Conservation (phyloP, 2,113 vertebrate genomes). For the Clupea harengus region DNA sequence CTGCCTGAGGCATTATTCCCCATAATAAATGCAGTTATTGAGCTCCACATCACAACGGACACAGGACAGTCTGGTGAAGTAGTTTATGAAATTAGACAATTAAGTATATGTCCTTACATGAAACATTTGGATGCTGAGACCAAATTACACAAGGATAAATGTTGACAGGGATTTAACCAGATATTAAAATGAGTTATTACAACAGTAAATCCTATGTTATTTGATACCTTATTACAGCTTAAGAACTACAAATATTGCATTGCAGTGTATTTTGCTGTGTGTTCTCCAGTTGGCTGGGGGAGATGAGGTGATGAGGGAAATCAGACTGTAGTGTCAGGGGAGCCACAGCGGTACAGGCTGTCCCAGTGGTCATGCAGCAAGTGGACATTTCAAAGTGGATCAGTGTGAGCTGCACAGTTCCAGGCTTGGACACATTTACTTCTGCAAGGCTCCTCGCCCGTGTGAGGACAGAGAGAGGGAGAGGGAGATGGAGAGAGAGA, state of each 20-base stretch:
- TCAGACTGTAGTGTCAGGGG: neutral
- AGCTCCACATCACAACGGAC: neutral
- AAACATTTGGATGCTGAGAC: neutral
- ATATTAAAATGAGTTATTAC: neutral
- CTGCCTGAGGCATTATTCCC: neutral
- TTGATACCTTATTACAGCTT: no score
- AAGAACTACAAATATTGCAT: no score
- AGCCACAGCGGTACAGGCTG: neutral
- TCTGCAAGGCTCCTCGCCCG: neutral
- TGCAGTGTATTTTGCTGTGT: no score
- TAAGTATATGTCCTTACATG: neutral
- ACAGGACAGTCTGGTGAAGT: neutral
- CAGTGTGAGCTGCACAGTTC: neutral
- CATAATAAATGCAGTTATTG: neutral
- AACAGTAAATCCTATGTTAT: neutral
- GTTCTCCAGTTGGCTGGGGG: no score
- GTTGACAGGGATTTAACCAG: neutral
- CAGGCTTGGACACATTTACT: neutral
- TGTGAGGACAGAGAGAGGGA: neutral
- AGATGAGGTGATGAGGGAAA: no score
- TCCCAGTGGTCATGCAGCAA: neutral
- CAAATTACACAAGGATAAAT: neutral
- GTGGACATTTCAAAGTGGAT: slow-evolving; percentile 8
- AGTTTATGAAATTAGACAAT: neutral
- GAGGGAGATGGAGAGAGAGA: neutral